phyloP scores from a whole-genome alignment of 2,888 invertebrate species.

The Synanthedon vespiformis region DNA sequence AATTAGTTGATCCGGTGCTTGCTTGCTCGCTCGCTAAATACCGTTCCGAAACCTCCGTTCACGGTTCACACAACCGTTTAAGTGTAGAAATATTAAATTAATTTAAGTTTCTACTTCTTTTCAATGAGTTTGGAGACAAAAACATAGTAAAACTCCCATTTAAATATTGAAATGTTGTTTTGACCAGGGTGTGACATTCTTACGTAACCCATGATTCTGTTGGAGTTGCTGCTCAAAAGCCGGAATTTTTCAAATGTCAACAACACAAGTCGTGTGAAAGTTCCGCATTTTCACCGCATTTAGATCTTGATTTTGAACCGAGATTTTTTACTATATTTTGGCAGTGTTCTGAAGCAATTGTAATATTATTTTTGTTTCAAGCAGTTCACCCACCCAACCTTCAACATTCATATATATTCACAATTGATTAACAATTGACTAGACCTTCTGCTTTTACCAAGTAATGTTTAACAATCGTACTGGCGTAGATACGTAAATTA shows the following conservation, averaged over 20 bases:
- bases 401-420: too few species aligned
- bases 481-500: too few species aligned
- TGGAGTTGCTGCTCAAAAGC: not conserved
- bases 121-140: not conserved
- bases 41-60: conserved; percentile 13
- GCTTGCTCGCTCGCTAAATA: conserved; percentile 15
- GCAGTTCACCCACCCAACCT: too few species aligned
- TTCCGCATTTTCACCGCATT: conserved; percentile 19
- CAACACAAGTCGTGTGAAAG: conserved; percentile 18
- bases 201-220: conserved; percentile 8
- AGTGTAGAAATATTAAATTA: not conserved
- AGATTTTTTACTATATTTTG: too few species aligned
- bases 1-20: conserved; percentile 30
- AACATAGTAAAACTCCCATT: not conserved
- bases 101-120: not conserved
- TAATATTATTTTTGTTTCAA: too few species aligned
- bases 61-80: not conserved
- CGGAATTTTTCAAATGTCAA: conserved; percentile 15
- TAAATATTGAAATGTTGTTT: not conserved
- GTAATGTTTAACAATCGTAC: too few species aligned
- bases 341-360: too few species aligned
- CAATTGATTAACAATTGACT: too few species aligned
- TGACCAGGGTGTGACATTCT: conserved; percentile 2
- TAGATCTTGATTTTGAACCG: too few species aligned
- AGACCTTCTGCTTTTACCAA: too few species aligned